Evolutionary conservation across 2,797 vertebrate genomes (phyloP).

Genomic region (Australoheros facetus): DNA sequence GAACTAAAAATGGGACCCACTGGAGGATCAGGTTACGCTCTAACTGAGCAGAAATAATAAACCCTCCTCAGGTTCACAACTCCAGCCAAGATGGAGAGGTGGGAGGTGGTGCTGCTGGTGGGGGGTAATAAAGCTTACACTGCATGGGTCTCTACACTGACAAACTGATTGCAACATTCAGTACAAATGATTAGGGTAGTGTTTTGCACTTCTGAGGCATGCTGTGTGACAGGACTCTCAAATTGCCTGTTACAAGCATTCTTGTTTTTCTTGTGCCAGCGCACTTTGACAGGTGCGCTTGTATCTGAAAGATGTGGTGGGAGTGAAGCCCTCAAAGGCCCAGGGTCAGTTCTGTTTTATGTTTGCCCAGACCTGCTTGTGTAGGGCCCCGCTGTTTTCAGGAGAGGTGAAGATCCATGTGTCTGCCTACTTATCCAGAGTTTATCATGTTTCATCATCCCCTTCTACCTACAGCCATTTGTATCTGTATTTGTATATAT

Average conservation of each 20-base stretch:
- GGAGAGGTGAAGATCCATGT: constrained; percentile 40
- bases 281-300: constrained; percentile 8
- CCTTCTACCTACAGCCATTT: neutral
- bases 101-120: neutral
- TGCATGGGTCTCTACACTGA: constrained; percentile 29
- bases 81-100: neutral
- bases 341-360: constrained; percentile 73
- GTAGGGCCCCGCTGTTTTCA: constrained; percentile 42
- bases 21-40: constrained; percentile 51
- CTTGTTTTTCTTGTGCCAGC: constrained; percentile 54
- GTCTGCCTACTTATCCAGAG: constrained; percentile 40
- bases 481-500: constrained; percentile 10
- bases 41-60: constrained; percentile 69
- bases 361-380: constrained; percentile 53
- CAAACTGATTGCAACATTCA: constrained; percentile 34
- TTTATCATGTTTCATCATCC: constrained; percentile 35
- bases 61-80: constrained; percentile 35
- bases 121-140: constrained; percentile 38
- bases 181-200: constrained; percentile 55
- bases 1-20: constrained; percentile 18
- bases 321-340: constrained; percentile 55
- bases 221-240: constrained; percentile 29
- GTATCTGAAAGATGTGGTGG: constrained; percentile 62
- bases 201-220: constrained; percentile 44
- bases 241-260: constrained; percentile 23